A percentile compares a stretch with the other conserved stretches of the same genome.
Conservation (phyloP, 2,888 invertebrate species). For the Tromatobia lineatoria region DNA sequence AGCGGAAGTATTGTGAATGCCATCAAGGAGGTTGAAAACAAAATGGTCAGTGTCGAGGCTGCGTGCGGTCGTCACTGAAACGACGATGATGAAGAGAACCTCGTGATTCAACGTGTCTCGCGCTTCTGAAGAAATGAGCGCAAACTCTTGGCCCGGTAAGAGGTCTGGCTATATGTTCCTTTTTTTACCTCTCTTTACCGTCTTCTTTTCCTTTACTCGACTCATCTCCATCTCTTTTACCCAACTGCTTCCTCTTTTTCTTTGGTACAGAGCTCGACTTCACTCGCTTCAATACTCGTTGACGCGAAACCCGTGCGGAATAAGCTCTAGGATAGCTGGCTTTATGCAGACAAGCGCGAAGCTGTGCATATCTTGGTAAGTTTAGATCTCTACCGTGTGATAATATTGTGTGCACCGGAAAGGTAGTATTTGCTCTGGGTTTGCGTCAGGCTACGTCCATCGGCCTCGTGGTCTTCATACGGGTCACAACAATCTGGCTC, state of each 20-base stretch:
- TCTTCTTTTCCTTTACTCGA: conserved; percentile 29
- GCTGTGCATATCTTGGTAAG: conserved; percentile 72
- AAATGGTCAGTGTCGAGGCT: conserved; percentile 4
- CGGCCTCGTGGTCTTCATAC: conserved; percentile 55
- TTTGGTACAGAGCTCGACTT: background rate
- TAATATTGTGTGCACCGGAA: conserved; percentile 79
- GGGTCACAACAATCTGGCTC: conserved; percentile 31
- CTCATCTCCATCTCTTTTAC: conserved; percentile 37
- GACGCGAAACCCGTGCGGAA: conserved; percentile 26
- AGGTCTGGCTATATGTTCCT: conserved; percentile 52
- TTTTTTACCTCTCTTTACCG: conserved; percentile 24
- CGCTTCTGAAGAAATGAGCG: conserved; percentile 37
- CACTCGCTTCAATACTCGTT: conserved; percentile 22
- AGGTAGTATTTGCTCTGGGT: conserved; percentile 75
- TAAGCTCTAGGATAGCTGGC: conserved; percentile 33
- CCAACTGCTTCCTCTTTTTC: conserved; percentile 35
- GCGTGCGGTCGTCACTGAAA: conserved; percentile 1
- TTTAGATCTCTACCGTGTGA: conserved; percentile 80
- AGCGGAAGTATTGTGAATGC: background rate
- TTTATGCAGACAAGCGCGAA: conserved; percentile 6
- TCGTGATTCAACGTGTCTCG: conserved; percentile 58
- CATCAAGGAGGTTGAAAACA: conserved; percentile 6
- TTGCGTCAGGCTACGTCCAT: conserved; percentile 34
- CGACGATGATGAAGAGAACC: conserved; percentile 45
- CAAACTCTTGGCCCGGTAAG: conserved; percentile 33